Percentiles rank a stretch among this genome's conserved stretches.
These are phyloP conservation scores for Myotis brandtii DNA, from an alignment of 2,113 vertebrate species.

Conservation along the genomic window DNA sequence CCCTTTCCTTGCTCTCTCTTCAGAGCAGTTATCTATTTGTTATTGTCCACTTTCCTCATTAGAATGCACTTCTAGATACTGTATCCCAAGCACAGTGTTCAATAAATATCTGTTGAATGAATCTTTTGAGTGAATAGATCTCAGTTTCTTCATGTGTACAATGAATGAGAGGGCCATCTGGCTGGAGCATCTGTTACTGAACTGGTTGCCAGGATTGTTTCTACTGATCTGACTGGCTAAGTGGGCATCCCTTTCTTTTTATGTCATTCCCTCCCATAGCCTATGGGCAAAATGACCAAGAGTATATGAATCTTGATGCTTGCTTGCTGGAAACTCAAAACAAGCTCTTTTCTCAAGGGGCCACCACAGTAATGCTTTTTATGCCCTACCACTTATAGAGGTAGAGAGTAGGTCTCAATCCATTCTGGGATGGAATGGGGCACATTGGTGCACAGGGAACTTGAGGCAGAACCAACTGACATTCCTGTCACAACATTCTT, in stretches of 20 bases:
- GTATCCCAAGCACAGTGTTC: constrained; percentile 41
- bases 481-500: background rate
- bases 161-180: constrained; percentile 76
- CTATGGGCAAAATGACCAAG: background rate
- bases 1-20: background rate
- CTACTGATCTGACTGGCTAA: constrained; percentile 60
- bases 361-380: background rate
- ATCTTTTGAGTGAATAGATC: constrained; percentile 67
- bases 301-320: background rate
- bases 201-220: constrained; percentile 71
- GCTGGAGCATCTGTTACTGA: constrained; percentile 75
- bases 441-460: background rate
- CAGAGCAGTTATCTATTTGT: constrained; percentile 1
- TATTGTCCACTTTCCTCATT: constrained; percentile 39
- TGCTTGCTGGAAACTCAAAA: constrained; percentile 21
- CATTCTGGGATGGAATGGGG: background rate
- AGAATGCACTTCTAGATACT: constrained; percentile 55
- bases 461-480: background rate
- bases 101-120: constrained; percentile 69
- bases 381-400: background rate
- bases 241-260: constrained; percentile 59
- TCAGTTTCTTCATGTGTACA: constrained; percentile 80
- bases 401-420: background rate
- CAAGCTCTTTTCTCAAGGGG: background rate
- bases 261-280: constrained; percentile 39